A percentile compares a stretch with the other conserved stretches of the same genome.
These are phyloP conservation scores for Hymenopus coronatus DNA, from an alignment of 2,888 invertebrate species.

Conservation along the genomic window DNA sequence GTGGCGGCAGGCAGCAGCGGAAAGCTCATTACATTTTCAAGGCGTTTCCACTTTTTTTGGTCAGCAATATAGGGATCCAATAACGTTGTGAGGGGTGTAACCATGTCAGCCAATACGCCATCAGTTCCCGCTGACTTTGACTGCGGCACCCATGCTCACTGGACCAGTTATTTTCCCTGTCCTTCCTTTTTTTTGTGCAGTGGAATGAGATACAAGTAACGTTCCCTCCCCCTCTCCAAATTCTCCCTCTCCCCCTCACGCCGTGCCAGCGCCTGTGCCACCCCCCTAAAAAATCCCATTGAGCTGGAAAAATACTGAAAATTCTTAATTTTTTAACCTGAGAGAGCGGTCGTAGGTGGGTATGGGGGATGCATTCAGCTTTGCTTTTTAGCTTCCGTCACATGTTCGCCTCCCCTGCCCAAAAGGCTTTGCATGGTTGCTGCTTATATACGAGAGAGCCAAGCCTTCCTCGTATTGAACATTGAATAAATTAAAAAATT, in stretches of 20 bases:
- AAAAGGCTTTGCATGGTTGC: not conserved
- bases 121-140: not conserved
- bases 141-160: not conserved
- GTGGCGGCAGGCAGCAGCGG: not conserved
- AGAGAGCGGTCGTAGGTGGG: not conserved
- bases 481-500: not conserved
- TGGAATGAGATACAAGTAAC: not conserved
- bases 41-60: conserved; percentile 5
- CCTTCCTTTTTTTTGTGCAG: not conserved
- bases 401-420: not conserved
- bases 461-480: not conserved
- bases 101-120: conserved; percentile 10
- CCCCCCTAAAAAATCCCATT: not conserved
- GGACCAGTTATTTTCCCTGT: not conserved
- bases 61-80: conserved; percentile 1
- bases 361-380: not conserved
- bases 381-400: not conserved
- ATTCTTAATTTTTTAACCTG: conserved; percentile 10
- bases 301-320: conserved; percentile 10
- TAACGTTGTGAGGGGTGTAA: not conserved
- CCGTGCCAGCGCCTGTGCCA: not conserved
- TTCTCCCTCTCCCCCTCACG: no score
- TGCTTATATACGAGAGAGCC: not conserved
- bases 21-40: conserved; percentile 11
- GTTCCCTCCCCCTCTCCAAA: not conserved